Evolutionary conservation across 2,797 vertebrate species (phyloP), one percentile per base, ranked within the genome.

Genomic region (Onychomys arenicola): DNA sequence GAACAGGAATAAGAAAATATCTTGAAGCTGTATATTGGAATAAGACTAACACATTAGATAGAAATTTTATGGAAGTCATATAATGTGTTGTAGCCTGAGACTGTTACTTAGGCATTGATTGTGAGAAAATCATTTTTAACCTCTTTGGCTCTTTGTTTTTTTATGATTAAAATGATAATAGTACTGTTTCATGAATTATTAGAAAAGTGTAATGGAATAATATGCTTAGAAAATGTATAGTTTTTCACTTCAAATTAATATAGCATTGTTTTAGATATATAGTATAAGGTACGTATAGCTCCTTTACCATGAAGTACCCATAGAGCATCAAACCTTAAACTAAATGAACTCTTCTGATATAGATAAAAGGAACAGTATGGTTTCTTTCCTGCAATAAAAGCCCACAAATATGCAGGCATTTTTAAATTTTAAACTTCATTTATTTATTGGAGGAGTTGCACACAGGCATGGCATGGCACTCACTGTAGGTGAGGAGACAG

Each of bases 111-210:
- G 61, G 77, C 77, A 29, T 29, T 59, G 34, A 93, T 61, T n/a
- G 52, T 86, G 40, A 21, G 34, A 6, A 89, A 92, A 6, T 78
- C 69, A 92, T 27, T 86, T 87, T 86, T 87, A 87, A 69, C 0
- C 3, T 73, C 37, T 89, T 83, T 69, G 21, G 77, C 13, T 75
- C 43, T 92, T 55, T 32, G 32, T 88, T 34, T 92, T 29, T 83
- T 90, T 19, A 46, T 91, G 37, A 82, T 46, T 94, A 95, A 95
- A 90, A 93, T 86, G 32, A 32, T 90, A 19, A 57, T 77, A 90
- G 29, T 76, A 84, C 43, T 85, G 90, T 83, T 82, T 69, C 29
- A 85, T 4, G 2, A 65, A 67, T 81, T 67, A 11, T 89, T 89
- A 21, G 61, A 87, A 94, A n/a, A 87, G 19, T 59, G 43, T 90